Evolutionary conservation across 1,140 invertebrate genomes (phyloP).

Genomic region (Drosophila malerkotliana): DNA sequence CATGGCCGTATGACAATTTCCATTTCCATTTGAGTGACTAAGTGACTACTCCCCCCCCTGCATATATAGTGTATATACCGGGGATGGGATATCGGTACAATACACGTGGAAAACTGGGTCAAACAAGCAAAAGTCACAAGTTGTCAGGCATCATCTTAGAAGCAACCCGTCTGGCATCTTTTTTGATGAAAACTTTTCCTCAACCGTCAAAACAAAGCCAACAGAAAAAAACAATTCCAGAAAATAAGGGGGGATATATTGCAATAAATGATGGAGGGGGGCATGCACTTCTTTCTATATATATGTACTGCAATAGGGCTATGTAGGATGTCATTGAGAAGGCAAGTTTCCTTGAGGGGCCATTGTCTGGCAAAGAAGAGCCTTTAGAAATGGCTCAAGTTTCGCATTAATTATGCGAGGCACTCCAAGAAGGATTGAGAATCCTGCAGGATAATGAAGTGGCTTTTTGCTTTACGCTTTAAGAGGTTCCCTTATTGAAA

Average conservation of each 20-base stretch:
- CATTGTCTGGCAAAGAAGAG: constrained; percentile 26
- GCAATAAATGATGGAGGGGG: not conserved
- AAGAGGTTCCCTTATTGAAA: not conserved
- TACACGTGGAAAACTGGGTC: constrained; percentile 36
- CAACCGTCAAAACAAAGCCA: constrained; percentile 37
- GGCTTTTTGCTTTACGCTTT: not conserved
- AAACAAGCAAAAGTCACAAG: constrained; percentile 27
- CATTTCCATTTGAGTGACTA: constrained; percentile 14
- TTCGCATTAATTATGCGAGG: constrained; percentile 20
- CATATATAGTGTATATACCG: not conserved
- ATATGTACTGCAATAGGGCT: constrained; percentile 11
- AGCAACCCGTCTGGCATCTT: constrained; percentile 33
- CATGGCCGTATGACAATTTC: constrained; percentile 69
- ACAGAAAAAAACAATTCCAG: constrained; percentile 25
- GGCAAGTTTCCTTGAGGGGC: constrained; percentile 32
- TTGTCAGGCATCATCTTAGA: constrained; percentile 19
- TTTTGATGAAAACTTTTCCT: constrained; percentile 41
- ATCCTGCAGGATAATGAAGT: not conserved
- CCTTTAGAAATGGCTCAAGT: constrained; percentile 20
- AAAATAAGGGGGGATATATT: not conserved
- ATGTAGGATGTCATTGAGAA: constrained; percentile 30
- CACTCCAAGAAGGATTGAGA: constrained; percentile 1
- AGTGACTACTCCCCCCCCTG: not conserved
- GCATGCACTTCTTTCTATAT: constrained; percentile 1
- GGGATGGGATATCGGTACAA: constrained; percentile 40